These are phyloP conservation scores for Boleophthalmus pectinirostris DNA, from an alignment of 2,113 vertebrate genomes.

Conservation along the genomic window DNA sequence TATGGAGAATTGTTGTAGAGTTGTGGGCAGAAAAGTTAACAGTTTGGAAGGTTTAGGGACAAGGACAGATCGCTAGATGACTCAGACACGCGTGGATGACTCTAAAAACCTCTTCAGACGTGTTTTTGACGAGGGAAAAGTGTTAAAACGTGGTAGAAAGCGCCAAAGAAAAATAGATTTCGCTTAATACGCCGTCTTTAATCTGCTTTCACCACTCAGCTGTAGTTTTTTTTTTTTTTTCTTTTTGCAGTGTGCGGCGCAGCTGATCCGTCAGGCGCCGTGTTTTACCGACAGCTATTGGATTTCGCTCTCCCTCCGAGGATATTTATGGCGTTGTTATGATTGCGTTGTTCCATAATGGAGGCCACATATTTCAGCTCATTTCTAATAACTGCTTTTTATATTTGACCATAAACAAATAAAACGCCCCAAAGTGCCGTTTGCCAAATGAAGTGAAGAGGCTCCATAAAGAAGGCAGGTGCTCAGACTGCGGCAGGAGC, in stretches of 20 bases:
- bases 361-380: conserved; percentile 23
- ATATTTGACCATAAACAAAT: conserved; percentile 56
- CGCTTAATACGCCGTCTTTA: too few species aligned
- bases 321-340: conserved; percentile 47
- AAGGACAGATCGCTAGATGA: too few species aligned
- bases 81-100: too few species aligned
- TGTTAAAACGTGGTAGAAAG: too few species aligned
- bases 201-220: too few species aligned
- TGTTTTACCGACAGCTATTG: neutral
- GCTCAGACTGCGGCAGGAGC: conserved; percentile 28
- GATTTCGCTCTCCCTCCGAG: conserved; percentile 4
- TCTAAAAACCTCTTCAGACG: too few species aligned
- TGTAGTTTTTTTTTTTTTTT: too few species aligned
- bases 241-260: neutral
- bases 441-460: conserved; percentile 61
- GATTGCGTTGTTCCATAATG: conserved; percentile 37
- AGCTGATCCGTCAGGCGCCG: neutral
- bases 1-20: too few species aligned
- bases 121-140: too few species aligned
- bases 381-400: conserved; percentile 52
- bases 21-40: too few species aligned
- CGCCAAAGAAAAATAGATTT: too few species aligned
- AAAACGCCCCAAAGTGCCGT: conserved; percentile 45
- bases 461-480: conserved; percentile 33
- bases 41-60: too few species aligned